phyloP scores from a whole-genome alignment of 2,113 vertebrate species.

The Coregonus clupeaformis region DNA sequence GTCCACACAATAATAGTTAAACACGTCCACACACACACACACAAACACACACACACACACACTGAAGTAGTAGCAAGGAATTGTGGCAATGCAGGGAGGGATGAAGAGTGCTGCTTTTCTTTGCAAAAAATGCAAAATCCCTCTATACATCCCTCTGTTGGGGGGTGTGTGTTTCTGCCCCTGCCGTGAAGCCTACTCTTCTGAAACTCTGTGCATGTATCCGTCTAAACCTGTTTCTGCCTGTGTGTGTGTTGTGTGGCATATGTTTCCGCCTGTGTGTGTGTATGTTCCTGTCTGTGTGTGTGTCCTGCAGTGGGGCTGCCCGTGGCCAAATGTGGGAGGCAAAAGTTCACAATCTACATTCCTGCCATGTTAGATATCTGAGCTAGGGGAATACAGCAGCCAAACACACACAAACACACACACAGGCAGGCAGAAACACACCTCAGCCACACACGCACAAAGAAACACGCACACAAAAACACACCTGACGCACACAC shows the following conservation, averaged over 20 bases:
- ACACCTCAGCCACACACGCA: background rate
- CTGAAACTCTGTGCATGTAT: background rate
- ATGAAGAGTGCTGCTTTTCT: no score
- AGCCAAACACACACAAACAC: background rate
- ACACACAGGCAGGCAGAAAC: background rate
- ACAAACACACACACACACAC: no score
- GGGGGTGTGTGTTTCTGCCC: no score
- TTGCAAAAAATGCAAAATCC: no score
- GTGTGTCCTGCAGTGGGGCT: conserved; percentile 41
- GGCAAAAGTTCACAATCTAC: conserved; percentile 58
- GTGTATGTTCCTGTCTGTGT: conserved; percentile 17
- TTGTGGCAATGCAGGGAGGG: no score
- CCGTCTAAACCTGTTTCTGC: no score
- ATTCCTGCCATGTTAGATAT: conserved; percentile 67
- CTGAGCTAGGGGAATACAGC: conserved; percentile 49
- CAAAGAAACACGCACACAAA: background rate
- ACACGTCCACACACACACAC: no score
- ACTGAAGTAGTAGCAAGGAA: no score
- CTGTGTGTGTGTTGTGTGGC: no score
- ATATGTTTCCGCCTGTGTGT: background rate
- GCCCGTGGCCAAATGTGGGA: conserved; percentile 52
- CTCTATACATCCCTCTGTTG: no score
- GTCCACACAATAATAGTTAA: no score
- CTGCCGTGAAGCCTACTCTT: no score
- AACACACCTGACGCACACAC: background rate